phyloP scores from a whole-genome alignment of 1,140 invertebrate genomes.

The Drosophila rhopaloa region DNA sequence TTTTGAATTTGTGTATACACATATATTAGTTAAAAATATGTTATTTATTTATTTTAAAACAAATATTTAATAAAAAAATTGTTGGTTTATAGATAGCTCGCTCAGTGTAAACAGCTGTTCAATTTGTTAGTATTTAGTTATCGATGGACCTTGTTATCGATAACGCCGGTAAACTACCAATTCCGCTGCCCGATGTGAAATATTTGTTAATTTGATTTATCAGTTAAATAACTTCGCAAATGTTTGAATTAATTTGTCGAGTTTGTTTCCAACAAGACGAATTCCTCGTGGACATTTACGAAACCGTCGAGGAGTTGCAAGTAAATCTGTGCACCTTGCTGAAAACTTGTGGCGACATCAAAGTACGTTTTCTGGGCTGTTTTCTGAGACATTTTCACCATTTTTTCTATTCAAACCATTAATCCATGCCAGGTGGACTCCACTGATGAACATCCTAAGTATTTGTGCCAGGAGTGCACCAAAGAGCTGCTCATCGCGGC shows the following conservation, averaged over 20 bases:
- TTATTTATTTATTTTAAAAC: too few relatives aligned
- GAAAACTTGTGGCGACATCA: slow-evolving; percentile 47
- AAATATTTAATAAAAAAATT: too few relatives aligned
- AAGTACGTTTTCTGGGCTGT: slow-evolving; percentile 18
- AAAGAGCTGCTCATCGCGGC: slow-evolving; percentile 57
- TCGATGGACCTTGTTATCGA: background rate
- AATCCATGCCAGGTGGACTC: slow-evolving; percentile 26
- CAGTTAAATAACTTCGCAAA: background rate
- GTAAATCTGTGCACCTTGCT: slow-evolving; percentile 47
- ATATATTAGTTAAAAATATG: too few relatives aligned
- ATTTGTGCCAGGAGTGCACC: slow-evolving; percentile 60
- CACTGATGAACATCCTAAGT: slow-evolving; percentile 49
- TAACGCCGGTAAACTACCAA: background rate
- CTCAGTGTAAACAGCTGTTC: slow-evolving; percentile 4
- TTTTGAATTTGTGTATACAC: too few relatives aligned
- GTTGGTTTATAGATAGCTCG: too few relatives aligned
- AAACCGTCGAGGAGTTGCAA: slow-evolving; percentile 55
- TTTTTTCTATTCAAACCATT: background rate
- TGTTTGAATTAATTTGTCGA: slow-evolving; percentile 23
- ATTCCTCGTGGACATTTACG: slow-evolving; percentile 52
- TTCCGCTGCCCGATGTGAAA: background rate
- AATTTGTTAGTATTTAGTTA: too few relatives aligned
- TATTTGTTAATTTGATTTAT: background rate
- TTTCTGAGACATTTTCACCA: background rate
- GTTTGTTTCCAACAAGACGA: slow-evolving; percentile 61